Conservation (phyloP, 2,888 invertebrate genomes). For the Parnassius smintheus region DNA sequence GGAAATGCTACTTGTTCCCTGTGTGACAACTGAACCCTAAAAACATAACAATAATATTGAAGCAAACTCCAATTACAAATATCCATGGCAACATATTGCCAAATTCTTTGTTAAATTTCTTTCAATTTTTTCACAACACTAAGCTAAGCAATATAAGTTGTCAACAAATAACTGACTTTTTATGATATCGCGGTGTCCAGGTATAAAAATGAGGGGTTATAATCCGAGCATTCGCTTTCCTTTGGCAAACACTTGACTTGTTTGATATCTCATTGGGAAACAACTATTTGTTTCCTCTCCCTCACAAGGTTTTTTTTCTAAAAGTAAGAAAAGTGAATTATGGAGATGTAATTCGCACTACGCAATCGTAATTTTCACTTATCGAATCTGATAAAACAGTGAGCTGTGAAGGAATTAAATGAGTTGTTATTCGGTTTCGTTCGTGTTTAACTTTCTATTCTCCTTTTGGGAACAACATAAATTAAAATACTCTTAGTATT, state of each 20-base stretch:
- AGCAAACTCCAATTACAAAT: too few relatives aligned
- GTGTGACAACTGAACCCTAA: too few relatives aligned
- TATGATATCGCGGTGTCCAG: slow-evolving; percentile 21
- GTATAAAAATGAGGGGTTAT: slow-evolving; percentile 18
- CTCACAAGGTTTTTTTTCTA: slow-evolving; percentile 35
- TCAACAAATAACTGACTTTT: slow-evolving; percentile 19
- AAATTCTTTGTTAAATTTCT: background rate
- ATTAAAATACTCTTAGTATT: too few relatives aligned
- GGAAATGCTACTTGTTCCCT: too few relatives aligned
- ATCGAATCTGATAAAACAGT: slow-evolving; percentile 26
- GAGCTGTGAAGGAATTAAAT: slow-evolving; percentile 19
- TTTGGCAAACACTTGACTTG: slow-evolving; percentile 33
- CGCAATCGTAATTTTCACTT: slow-evolving; percentile 27
- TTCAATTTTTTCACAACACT: background rate
- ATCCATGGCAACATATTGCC: background rate
- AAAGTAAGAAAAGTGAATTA: slow-evolving; percentile 37
- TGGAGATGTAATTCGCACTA: slow-evolving; percentile 32
- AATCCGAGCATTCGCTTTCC: slow-evolving; percentile 16
- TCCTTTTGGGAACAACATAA: background rate
- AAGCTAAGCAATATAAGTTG: slow-evolving; percentile 17
- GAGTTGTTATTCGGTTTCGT: slow-evolving; percentile 23
- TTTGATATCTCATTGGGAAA: slow-evolving; percentile 40
- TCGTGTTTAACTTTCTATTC: slow-evolving; percentile 1
- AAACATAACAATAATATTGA: too few relatives aligned
- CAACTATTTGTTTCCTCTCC: slow-evolving; percentile 38